Percentiles rank a stretch among this genome's conserved stretches.
Conservation (phyloP, 2,797 vertebrate species). For the Phyllotis vaccarum region DNA sequence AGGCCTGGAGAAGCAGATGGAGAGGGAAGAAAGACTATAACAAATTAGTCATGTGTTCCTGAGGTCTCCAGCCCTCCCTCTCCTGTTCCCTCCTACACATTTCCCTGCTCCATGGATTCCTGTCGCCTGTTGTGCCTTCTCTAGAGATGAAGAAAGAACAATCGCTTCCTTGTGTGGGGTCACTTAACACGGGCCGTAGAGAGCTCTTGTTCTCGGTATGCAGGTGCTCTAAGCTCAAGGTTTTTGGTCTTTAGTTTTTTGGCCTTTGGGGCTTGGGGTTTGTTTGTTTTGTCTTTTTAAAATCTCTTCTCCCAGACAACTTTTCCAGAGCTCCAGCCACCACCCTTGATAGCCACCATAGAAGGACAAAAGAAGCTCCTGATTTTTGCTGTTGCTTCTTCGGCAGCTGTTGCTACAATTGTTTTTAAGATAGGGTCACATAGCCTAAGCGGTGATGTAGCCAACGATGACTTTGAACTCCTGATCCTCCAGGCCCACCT, state of each 20-base stretch:
- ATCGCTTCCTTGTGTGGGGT: conserved; percentile 15
- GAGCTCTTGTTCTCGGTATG: not conserved
- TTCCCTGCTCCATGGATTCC: not conserved
- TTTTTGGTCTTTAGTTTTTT: not conserved
- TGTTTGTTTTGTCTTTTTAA: no score
- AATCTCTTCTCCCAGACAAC: not conserved
- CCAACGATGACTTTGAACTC: not conserved
- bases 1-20: no score
- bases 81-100: not conserved
- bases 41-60: not conserved
- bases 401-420: not conserved
- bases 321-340: not conserved
- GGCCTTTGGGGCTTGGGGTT: no score
- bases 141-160: not conserved
- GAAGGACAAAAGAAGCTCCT: not conserved
- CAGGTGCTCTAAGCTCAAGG: conserved; percentile 23
- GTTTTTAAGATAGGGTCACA: not conserved
- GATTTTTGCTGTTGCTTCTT: not conserved
- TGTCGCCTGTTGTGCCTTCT: not conserved
- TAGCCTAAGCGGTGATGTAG: not conserved
- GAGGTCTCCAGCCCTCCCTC: not conserved
- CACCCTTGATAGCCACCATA: not conserved
- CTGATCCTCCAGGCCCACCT: not conserved
- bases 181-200: not conserved
- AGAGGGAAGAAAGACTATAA: not conserved